Conservation (phyloP, 2,888 invertebrate genomes). For the Sussaba pulchella region DNA sequence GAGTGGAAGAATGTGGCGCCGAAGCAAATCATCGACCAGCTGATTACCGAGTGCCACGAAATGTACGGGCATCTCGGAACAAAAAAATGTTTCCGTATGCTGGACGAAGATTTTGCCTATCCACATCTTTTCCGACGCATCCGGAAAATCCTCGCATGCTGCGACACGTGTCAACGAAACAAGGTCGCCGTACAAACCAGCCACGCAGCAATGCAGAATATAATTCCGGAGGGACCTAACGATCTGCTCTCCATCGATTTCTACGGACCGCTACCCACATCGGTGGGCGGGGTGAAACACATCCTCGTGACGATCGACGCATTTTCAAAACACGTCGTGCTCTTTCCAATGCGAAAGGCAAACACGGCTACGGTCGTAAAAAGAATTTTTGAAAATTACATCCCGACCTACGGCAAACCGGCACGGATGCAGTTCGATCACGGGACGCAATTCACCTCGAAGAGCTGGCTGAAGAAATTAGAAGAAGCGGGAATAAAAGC, state of each 20-base stretch:
- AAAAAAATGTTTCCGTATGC: constrained; percentile 7
- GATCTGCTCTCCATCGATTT: constrained; percentile 21
- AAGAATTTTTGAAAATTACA: not conserved
- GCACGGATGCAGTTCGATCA: constrained; percentile 21
- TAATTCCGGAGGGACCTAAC: not conserved
- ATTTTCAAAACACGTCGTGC: constrained; percentile 9
- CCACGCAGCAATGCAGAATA: constrained; percentile 2
- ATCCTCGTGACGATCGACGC: constrained; percentile 18
- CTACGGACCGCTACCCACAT: constrained; percentile 3
- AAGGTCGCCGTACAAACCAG: not conserved
- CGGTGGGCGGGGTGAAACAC: not conserved
- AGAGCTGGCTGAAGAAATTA: not conserved
- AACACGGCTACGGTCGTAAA: not conserved
- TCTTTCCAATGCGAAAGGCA: not conserved
- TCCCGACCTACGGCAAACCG: not conserved
- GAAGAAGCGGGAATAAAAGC: too few relatives aligned
- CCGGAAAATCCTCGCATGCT: too few relatives aligned
- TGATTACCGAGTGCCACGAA: not conserved
- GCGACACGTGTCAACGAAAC: too few relatives aligned
- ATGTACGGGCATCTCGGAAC: constrained; percentile 1
- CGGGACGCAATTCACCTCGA: constrained; percentile 31
- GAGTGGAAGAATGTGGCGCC: not conserved
- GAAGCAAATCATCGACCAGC: not conserved
- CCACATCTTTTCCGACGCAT: not conserved
- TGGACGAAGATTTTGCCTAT: not conserved